Percentiles rank a stretch among this genome's conserved stretches.
These are phyloP conservation scores for Melanotaenia parkinsoni DNA, from an alignment of 2,797 vertebrate genomes.

Conservation along the genomic window DNA sequence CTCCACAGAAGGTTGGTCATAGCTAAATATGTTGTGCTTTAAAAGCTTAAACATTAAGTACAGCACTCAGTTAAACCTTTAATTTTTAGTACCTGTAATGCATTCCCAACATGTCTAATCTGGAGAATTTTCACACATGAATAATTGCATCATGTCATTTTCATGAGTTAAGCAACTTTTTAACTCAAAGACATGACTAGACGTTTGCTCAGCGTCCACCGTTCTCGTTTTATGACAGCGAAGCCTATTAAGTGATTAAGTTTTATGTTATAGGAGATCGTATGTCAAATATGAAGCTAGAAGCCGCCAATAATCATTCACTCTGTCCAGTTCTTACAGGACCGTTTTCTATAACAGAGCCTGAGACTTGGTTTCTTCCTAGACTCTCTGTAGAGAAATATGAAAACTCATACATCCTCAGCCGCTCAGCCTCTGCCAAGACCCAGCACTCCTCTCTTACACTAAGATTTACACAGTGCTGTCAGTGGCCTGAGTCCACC, in stretches of 20 bases:
- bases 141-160: constrained; percentile 25
- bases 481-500: constrained; percentile 34
- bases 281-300: constrained; percentile 43
- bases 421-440: constrained; percentile 43
- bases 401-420: constrained; percentile 58
- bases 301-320: constrained; percentile 46
- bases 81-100: constrained; percentile 26
- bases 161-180: constrained; percentile 32
- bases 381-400: constrained; percentile 24
- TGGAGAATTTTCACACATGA: constrained; percentile 26
- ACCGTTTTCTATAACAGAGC: constrained; percentile 28
- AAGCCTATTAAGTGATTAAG: constrained; percentile 50
- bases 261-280: constrained; percentile 56
- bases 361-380: constrained; percentile 47
- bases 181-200: constrained; percentile 16
- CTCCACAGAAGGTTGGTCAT: constrained; percentile 17
- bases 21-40: constrained; percentile 24
- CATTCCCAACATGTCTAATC: constrained; percentile 42
- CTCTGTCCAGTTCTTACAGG: constrained; percentile 21
- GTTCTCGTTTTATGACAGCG: constrained; percentile 30
- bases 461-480: constrained; percentile 44
- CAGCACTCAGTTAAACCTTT: constrained; percentile 23
- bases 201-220: constrained; percentile 28
- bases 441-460: constrained; percentile 30
- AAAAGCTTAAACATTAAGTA: constrained; percentile 22